Base-by-base conservation (phyloP, 2,113 vertebrate genomes). In the Brachyhypopomus gauderio region DNA sequence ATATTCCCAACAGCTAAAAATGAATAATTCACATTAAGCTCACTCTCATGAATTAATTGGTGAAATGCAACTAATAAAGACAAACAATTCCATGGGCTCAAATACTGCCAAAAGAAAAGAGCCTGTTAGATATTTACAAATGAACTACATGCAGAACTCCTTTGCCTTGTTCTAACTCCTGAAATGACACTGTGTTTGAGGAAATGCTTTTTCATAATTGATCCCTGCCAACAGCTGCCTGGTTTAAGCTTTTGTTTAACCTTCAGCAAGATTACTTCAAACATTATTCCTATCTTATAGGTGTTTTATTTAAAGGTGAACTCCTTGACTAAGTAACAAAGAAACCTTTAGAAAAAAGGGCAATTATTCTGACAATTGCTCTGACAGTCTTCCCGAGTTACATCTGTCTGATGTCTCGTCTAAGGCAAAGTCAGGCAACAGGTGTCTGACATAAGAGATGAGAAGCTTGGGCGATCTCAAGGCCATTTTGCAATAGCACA, bases 381-480 rank as follows among this genome's bases (percentile, higher is more conserved):
- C 66, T 19, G 14, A 34, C 63, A 36, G 27, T 66, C 30, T 30
- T 66, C 12, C 27, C 5, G 45, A 30, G 27, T 75, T 30, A 60
- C 19, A 27, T 67, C 22, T 41, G 20, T 1, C 3, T 41, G 34
- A 22, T 20, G 60, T 62, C 17, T 23, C 16, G 12, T 55, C 38
- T 38, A 36, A 1, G 3, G 66, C 17, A 20, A 79, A 70, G n/a
- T 36, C 78, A 27, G 56, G 41, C 25, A 45, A 20, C 20, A 38
- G 19, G 58, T 80, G 59, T 59, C n/a, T n/a, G 30, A 81, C 69
- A 75, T 62, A 52, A 52, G 12, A 14, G 2, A 69, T 20, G 72
- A 75, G 64, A 76, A 45, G 72, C 14, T 5, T 60, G 62, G 76
- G 69, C 77, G 52, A 48, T 76, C 70, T 77, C 82, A 79, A 73